Evolutionary conservation across 1,140 invertebrate genomes (phyloP).

Genomic region (Panonychus citri): DNA sequence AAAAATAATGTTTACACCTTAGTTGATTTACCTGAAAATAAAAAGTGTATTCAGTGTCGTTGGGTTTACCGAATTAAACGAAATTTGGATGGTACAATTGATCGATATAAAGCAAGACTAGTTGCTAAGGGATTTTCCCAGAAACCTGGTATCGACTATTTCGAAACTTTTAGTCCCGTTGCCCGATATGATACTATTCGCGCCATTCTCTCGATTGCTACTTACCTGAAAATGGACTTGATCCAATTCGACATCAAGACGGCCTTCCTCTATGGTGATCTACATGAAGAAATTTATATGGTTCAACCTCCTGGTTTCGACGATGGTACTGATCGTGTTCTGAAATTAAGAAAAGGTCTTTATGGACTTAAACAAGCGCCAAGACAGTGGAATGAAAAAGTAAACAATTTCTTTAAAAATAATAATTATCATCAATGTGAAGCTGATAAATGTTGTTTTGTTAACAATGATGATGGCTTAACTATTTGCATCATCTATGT

Average conservation of each 20-base stretch:
- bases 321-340: slow-evolving; percentile 9
- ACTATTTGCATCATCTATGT: slow-evolving; percentile 24
- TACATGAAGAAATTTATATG: slow-evolving; percentile 16
- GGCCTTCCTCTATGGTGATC: slow-evolving; percentile 6
- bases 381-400: slow-evolving; percentile 19
- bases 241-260: slow-evolving; percentile 5
- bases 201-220: slow-evolving; percentile 16
- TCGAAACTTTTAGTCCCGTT: slow-evolving; percentile 21
- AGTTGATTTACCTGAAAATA: background rate
- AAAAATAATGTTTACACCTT: slow-evolving; percentile 3
- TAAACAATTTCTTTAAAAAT: background rate
- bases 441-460: background rate
- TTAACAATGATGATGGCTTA: background rate
- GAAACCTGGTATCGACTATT: slow-evolving; percentile 17
- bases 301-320: slow-evolving; percentile 1
- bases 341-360: slow-evolving; percentile 20
- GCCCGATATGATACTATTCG: slow-evolving; percentile 16
- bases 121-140: slow-evolving; percentile 23
- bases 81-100: slow-evolving; percentile 13
- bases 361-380: slow-evolving; percentile 25
- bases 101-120: slow-evolving; percentile 23
- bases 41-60: background rate
- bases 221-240: slow-evolving; percentile 11
- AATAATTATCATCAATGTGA: background rate
- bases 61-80: slow-evolving; percentile 10